Evolutionary conservation across 2,888 invertebrate genomes (phyloP).

Genomic region (Allophyes oxyacanthae): DNA sequence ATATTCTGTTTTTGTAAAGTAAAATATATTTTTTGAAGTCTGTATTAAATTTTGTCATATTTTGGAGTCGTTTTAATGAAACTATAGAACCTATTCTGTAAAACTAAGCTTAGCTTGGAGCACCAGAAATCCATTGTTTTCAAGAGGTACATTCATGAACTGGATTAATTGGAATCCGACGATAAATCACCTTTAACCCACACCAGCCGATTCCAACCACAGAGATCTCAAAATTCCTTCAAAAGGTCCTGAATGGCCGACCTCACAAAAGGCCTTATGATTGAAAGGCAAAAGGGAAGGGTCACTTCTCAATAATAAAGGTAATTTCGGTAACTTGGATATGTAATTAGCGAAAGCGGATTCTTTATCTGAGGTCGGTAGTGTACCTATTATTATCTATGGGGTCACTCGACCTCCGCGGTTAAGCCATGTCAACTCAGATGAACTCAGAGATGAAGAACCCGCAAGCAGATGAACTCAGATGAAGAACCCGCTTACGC

Average conservation of each 20-base stretch:
- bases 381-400: too few species aligned
- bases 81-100: background rate
- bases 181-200: conserved; percentile 24
- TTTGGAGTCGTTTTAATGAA: conserved; percentile 8
- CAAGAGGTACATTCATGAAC: conserved; percentile 6
- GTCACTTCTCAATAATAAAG: too few species aligned
- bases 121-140: too few species aligned
- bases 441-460: too few species aligned
- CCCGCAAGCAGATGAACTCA: too few species aligned
- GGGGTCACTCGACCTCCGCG: conserved; percentile 82
- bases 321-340: too few species aligned
- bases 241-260: conserved; percentile 66
- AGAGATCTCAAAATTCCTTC: conserved; percentile 57
- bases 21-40: conserved; percentile 47
- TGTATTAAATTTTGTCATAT: conserved; percentile 48
- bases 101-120: too few species aligned
- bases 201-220: conserved; percentile 44
- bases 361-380: too few species aligned
- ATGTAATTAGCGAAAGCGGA: too few species aligned
- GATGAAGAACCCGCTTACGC: too few species aligned
- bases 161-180: conserved; percentile 24
- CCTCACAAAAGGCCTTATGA: conserved; percentile 74
- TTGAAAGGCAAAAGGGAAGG: conserved; percentile 77
- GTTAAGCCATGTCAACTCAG: too few species aligned
- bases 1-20: conserved; percentile 51